Percentiles rank a stretch among this genome's conserved stretches.
These are phyloP conservation scores for Frankliniella fusca DNA, from an alignment of 2,888 invertebrate species.

Conservation along the genomic window DNA sequence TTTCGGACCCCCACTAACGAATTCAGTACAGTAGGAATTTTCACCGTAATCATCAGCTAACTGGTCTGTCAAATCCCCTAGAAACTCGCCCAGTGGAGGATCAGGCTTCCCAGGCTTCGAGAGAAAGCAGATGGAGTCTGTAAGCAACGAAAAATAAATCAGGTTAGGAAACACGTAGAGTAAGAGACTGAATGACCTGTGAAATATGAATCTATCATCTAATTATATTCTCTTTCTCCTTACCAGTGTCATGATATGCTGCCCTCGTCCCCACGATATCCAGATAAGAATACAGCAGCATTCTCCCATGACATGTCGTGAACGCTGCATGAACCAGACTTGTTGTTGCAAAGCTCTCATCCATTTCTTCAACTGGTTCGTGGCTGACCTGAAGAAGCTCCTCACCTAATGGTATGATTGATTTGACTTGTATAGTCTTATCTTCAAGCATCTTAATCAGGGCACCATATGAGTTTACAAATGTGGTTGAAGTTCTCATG, in stretches of 20 bases:
- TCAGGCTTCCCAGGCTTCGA: not conserved
- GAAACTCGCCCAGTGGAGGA: not conserved
- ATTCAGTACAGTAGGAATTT: not conserved
- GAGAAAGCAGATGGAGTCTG: not conserved
- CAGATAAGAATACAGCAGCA: not conserved
- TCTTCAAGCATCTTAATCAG: not conserved
- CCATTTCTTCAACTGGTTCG: not conserved
- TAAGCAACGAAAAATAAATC: not conserved
- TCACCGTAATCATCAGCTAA: not conserved
- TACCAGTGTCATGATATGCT: not conserved
- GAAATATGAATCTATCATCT: not conserved
- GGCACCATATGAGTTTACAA: not conserved
- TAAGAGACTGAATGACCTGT: not conserved
- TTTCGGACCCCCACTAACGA: not conserved
- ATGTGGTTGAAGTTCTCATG: not conserved
- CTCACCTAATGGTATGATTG: not conserved
- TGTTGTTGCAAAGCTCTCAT: not conserved
- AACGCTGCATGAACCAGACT: not conserved
- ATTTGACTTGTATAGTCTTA: not conserved
- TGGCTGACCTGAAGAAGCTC: not conserved
- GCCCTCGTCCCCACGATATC: not conserved
- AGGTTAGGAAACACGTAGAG: not conserved
- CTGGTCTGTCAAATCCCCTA: not conserved
- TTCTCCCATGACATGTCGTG: not conserved
- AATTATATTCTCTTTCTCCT: not conserved